phyloP scores from a whole-genome alignment of 2,888 invertebrate species.

The Caenorhabditis uteleia region DNA sequence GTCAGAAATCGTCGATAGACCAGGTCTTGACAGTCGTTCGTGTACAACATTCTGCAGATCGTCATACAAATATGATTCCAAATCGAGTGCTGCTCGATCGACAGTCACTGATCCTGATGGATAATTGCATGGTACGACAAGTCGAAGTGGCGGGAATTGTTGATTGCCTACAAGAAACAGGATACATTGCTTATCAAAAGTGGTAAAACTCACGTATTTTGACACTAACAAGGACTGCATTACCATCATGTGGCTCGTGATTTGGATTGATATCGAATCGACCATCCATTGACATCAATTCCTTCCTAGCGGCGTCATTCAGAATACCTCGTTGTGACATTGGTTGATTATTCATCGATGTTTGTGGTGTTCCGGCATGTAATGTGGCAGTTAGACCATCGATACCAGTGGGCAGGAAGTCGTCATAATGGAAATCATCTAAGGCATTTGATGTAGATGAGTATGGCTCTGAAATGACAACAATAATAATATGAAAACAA shows the following conservation, averaged over 20 bases:
- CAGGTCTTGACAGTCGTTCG: slow-evolving; percentile 56
- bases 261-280: slow-evolving; percentile 54
- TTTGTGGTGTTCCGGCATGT: not conserved
- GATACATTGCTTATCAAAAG: not conserved
- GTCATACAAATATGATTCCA: slow-evolving; percentile 66
- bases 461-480: too few species aligned
- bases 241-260: slow-evolving; percentile 41
- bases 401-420: slow-evolving; percentile 57
- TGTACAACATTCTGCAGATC: slow-evolving; percentile 66
- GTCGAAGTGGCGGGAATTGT: slow-evolving; percentile 57
- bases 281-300: slow-evolving; percentile 45
- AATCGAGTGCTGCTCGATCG: slow-evolving; percentile 57
- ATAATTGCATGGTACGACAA: slow-evolving; percentile 61
- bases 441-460: slow-evolving; percentile 6
- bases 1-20: slow-evolving; percentile 56
- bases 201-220: slow-evolving; percentile 48
- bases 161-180: slow-evolving; percentile 40
- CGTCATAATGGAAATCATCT: slow-evolving; percentile 35
- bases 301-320: slow-evolving; percentile 46
- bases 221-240: slow-evolving; percentile 47
- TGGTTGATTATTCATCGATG: slow-evolving; percentile 1
- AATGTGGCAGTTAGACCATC: slow-evolving; percentile 32
- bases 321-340: slow-evolving; percentile 12
- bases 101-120: slow-evolving; percentile 55
- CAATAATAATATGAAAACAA: not conserved